Evolutionary conservation across 2,888 invertebrate genomes (phyloP), one percentile per base, ranked within the genome.

Genomic region (Caenorhabditis panamensis): DNA sequence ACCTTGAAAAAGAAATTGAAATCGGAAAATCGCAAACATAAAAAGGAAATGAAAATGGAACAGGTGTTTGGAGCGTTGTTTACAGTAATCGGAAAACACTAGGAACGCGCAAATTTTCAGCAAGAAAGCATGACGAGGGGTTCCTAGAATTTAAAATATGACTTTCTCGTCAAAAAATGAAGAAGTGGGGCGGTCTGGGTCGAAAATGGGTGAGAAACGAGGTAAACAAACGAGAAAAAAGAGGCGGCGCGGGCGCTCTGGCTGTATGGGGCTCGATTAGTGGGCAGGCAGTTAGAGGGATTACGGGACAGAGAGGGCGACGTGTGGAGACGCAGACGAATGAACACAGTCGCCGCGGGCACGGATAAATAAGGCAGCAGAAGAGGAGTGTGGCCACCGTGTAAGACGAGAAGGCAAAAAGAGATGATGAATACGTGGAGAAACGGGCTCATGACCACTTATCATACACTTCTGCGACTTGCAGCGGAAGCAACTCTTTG

Each of bases 191-290:
- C 6, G 53, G 8, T 13, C 18, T 16, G 58, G 58, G 41, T 41
- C 59, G 59, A 59, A 59, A 59, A 59, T 44, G 59, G 59, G 59
- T 59, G 59, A 59, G 59, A 59, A 59, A 59, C 59, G 68, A 68
- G 51, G 61, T 71, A 54, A 71, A 62, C 54, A 69, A 53, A 44
- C 49, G 53, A 69, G 41, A 58, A 58, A 53, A 44, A 26, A 22
- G 20, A 49, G 59, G 67, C 44, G 26, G 59, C 44, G 67, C 56
- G 41, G 51, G 37, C 24, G 64, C 37, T 18, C 37, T 3, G 22
- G 44, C 58, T 36, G 68, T 68, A 69, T 36, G 59, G 69, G 61
- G 71, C 71, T 71, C 71, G 53, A 71, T 71, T 71, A 53, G 69
- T 58, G 44, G 68, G 41, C 37, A 59, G 59, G 37, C 59, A 59